A percentile compares a stretch with the other conserved stretches of the same genome.
These are phyloP conservation scores for Andrena bucephala DNA, from an alignment of 2,888 invertebrate genomes.

Conservation along the genomic window DNA sequence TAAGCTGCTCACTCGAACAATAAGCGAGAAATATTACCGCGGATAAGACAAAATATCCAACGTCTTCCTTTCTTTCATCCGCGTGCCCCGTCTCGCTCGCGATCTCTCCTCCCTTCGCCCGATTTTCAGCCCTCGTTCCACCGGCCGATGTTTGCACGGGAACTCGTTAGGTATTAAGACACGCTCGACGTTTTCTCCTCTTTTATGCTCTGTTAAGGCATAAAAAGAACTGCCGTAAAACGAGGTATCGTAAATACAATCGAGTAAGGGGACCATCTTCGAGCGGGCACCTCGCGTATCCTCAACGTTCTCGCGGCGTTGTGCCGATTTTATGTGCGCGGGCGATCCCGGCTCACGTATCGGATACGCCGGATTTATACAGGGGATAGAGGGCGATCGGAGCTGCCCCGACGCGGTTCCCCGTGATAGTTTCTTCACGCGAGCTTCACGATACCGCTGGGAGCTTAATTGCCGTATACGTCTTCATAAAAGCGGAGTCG, in stretches of 20 bases:
- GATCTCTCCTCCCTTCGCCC: conserved; percentile 19
- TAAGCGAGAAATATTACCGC: conserved; percentile 59
- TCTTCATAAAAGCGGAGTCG: conserved; percentile 23
- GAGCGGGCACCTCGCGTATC: conserved; percentile 31
- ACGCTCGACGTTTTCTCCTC: conserved; percentile 46
- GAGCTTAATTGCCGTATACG: conserved; percentile 34
- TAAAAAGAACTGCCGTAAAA: conserved; percentile 70
- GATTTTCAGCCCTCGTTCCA: conserved; percentile 37
- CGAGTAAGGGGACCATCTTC: conserved; percentile 40
- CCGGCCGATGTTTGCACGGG: conserved; percentile 47
- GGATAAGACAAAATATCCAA: conserved; percentile 13
- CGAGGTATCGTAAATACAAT: conserved; percentile 69
- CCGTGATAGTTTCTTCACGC: background rate
- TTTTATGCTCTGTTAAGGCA: conserved; percentile 55
- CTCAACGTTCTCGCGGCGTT: conserved; percentile 31
- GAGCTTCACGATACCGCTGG: conserved; percentile 8
- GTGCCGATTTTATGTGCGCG: conserved; percentile 34
- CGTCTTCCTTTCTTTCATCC: conserved; percentile 2
- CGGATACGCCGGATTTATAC: conserved; percentile 39
- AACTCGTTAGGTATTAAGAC: conserved; percentile 69
- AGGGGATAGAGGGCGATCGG: conserved; percentile 8
- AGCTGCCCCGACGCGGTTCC: background rate
- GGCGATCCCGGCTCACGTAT: conserved; percentile 29
- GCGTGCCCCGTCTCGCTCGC: background rate
- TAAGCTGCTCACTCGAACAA: conserved; percentile 54